These are phyloP conservation scores for Clarias batrachus DNA, from an alignment of 2,113 vertebrate genomes.

Conservation along the genomic window DNA sequence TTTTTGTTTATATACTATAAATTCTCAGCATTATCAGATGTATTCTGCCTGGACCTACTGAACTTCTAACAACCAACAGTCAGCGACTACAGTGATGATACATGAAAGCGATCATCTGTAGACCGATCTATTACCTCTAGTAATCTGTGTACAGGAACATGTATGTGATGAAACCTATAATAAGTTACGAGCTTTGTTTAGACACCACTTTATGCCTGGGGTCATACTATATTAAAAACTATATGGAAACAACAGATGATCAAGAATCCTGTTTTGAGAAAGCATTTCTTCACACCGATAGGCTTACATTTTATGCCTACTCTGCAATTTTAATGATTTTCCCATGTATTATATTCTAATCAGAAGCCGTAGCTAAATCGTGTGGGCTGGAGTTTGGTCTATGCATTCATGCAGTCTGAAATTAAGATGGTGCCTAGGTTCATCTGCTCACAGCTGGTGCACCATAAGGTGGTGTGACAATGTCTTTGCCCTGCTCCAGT, in stretches of 20 bases:
- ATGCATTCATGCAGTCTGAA: constrained; percentile 20
- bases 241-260: not conserved
- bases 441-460: constrained; percentile 48
- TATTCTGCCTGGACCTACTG: not conserved
- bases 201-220: not conserved
- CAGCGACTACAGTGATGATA: not conserved
- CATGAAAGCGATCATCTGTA: constrained; percentile 2
- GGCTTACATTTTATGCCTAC: constrained; percentile 15
- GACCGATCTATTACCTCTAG: not conserved
- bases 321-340: constrained; percentile 4
- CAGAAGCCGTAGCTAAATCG: constrained; percentile 24
- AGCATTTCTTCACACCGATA: not conserved
- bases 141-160: not conserved
- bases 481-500: constrained; percentile 46
- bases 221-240: not conserved
- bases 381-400: constrained; percentile 14
- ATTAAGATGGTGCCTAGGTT: constrained; percentile 44
- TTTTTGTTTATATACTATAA: not conserved
- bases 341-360: constrained; percentile 29
- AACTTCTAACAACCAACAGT: not conserved
- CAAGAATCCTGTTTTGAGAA: not conserved
- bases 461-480: constrained; percentile 45
- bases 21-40: not conserved
- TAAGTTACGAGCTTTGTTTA: not conserved
- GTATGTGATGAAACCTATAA: too few relatives aligned